Base-by-base conservation (phyloP, 2,888 invertebrate species). In the Petrophora chlorosata region DNA sequence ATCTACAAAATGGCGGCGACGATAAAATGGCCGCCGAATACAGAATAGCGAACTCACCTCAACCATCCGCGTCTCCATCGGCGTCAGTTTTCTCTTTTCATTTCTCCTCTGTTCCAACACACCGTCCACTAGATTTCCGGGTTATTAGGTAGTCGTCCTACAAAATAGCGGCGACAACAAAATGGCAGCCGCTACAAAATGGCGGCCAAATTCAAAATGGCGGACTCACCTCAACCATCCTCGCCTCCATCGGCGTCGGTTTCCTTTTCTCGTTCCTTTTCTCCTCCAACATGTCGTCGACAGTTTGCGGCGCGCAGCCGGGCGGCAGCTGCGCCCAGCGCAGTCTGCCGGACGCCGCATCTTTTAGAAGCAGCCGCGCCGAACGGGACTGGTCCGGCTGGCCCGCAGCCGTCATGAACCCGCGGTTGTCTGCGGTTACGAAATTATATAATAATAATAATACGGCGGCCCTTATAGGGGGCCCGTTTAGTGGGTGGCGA, bases 331-430 rank as follows among this genome's bases (percentile, higher is more conserved):
- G 91, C 41, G 95, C 96, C 90, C 95, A 98, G 2, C 95, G 87
- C 22, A 99, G 85, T 63, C 94, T 94, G 0, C 99, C 99, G 76
- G 94, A 94, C 0, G 97, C 95, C 62, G 94, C 97, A 77, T 99
- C 98, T 76, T 99, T 99, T 0, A 99, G 92, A 51, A 99, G 90
- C 49, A 95, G 93, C 22, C 99, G 92, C 0, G 99, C 95, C 0
- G 98, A 95, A 14, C 99, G 92, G 0, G 99, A 94, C 77, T 95
- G 95, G 88, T 99, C 99, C 0, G 99, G 99, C 65, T 98, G 95
- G 0, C 99, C 99, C 48, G 95, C 95, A 5, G 96, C 95, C 0
- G 98, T 98, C 99, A 99, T 99, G 82, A 96, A 99, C 12, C 99
- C 99, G 68, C 99, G 92, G 89, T 97, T 97, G 79, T 93, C 98